Conservation (phyloP, 2,888 invertebrate genomes). For the Augochlorella aurata region DNA sequence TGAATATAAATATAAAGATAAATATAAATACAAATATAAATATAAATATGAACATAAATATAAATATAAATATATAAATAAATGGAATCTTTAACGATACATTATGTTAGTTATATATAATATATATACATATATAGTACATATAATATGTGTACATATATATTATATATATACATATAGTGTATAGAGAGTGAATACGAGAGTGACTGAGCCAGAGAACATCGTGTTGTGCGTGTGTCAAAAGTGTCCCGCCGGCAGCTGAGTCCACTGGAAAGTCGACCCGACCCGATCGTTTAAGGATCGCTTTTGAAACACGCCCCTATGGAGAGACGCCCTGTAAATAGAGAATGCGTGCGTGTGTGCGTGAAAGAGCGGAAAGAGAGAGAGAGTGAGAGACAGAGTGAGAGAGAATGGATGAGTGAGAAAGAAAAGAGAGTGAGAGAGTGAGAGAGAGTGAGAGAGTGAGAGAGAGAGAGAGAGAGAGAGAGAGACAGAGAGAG, state of each 20-base stretch:
- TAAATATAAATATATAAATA: constrained; percentile 66
- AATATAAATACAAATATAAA: constrained; percentile 61
- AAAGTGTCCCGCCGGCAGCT: constrained; percentile 44
- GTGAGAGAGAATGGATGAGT: constrained; percentile 8
- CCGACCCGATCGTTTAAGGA: constrained; percentile 11
- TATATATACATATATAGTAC: constrained; percentile 64
- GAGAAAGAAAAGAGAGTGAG: background rate
- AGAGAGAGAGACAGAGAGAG: background rate
- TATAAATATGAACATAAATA: constrained; percentile 64
- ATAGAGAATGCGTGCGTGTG: constrained; percentile 26
- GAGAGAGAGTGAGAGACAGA: background rate
- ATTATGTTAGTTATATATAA: constrained; percentile 69
- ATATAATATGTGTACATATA: constrained; percentile 66
- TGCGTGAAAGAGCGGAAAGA: background rate
- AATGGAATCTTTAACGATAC: constrained; percentile 75
- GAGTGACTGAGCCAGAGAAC: constrained; percentile 30
- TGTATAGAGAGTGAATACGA: constrained; percentile 20
- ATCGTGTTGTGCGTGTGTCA: constrained; percentile 66
- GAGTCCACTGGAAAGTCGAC: constrained; percentile 22
- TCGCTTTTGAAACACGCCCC: constrained; percentile 48
- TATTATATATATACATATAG: constrained; percentile 59
- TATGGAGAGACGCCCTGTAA: constrained; percentile 43
- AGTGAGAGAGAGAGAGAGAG: background rate
- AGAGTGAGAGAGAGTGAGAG: background rate
- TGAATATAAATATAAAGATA: constrained; percentile 55